Percentiles rank a stretch among this genome's conserved stretches.
These are phyloP conservation scores for Craterocephalus amniculus DNA, from an alignment of 2,797 vertebrate genomes.

Conservation along the genomic window DNA sequence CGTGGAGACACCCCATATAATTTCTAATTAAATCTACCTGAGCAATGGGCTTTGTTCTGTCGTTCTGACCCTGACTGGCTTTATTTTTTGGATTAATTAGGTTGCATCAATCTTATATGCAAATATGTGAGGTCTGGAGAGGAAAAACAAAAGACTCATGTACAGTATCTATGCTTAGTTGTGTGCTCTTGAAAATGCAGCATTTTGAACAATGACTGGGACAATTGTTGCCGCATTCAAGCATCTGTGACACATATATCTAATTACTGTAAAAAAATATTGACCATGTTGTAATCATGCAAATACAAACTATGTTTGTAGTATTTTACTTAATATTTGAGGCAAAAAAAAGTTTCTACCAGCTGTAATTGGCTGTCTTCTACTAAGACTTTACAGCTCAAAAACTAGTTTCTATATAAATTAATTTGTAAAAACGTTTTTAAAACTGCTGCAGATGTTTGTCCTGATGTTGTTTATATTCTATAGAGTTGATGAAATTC, in stretches of 20 bases:
- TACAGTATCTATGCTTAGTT: not conserved
- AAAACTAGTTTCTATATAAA: too few relatives aligned
- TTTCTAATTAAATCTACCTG: slow-evolving; percentile 70
- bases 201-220: not conserved
- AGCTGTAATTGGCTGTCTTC: not conserved
- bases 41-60: slow-evolving; percentile 50
- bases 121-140: slow-evolving; percentile 35
- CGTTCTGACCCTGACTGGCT: slow-evolving; percentile 38
- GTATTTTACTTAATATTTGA: not conserved
- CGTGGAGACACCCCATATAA: slow-evolving; percentile 47
- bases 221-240: slow-evolving; percentile 2
- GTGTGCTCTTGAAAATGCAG: slow-evolving; percentile 10
- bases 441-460: not conserved
- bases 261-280: not conserved
- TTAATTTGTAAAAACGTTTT: not conserved
- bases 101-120: slow-evolving; percentile 43
- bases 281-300: not conserved
- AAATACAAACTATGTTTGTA: not conserved
- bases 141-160: not conserved
- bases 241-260: not conserved
- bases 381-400: not conserved
- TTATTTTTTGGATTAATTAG: slow-evolving; percentile 48
- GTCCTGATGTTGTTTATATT: not conserved
- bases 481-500: not conserved
- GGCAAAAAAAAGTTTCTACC: not conserved